phyloP scores from a whole-genome alignment of 2,113 vertebrate genomes.

The Neodontobutis hainanensis region DNA sequence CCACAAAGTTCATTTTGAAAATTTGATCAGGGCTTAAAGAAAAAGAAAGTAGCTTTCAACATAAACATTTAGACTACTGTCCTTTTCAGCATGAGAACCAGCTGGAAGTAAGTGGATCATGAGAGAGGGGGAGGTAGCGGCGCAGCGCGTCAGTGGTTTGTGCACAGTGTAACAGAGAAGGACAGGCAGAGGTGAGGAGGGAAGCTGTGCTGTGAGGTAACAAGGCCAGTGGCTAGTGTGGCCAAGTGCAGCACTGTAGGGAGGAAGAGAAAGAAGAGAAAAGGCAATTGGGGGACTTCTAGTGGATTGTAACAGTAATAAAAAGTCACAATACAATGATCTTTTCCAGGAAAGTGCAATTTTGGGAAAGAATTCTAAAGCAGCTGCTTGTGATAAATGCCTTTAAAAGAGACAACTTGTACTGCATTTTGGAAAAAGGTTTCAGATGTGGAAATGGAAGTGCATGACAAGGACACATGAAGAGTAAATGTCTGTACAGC shows the following conservation, averaged over 20 bases:
- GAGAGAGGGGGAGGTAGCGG: constrained; percentile 47
- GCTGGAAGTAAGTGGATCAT: constrained; percentile 78
- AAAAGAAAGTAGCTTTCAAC: constrained; percentile 75
- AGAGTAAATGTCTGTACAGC: neutral
- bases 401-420: constrained; percentile 58
- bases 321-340: constrained; percentile 69
- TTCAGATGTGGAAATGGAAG: constrained; percentile 56
- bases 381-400: constrained; percentile 74
- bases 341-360: constrained; percentile 73
- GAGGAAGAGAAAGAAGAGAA: constrained; percentile 57
- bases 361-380: constrained; percentile 66
- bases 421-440: constrained; percentile 48
- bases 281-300: constrained; percentile 61
- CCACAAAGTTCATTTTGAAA: constrained; percentile 69
- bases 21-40: constrained; percentile 71
- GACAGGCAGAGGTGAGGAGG: constrained; percentile 54
- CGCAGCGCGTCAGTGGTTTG: constrained; percentile 65
- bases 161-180: constrained; percentile 61
- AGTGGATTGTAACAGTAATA: constrained; percentile 59
- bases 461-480: constrained; percentile 47
- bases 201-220: constrained; percentile 50
- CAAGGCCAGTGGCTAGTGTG: constrained; percentile 36
- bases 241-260: constrained; percentile 52
- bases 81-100: constrained; percentile 81
- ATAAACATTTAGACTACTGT: constrained; percentile 85